Base-by-base conservation (phyloP, 1,140 invertebrate genomes). In the Mya arenaria region DNA sequence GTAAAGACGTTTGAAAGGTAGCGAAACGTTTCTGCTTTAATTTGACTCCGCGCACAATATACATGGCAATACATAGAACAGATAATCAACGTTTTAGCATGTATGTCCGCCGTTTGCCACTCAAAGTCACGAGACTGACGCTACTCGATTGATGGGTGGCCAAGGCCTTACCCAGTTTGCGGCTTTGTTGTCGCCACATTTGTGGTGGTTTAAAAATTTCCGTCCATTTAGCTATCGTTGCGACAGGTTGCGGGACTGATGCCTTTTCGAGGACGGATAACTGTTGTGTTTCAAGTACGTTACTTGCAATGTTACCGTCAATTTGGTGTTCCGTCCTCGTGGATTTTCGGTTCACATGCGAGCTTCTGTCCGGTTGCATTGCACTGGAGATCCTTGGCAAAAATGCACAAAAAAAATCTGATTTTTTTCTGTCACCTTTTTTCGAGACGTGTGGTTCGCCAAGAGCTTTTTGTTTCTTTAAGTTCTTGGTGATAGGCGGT, bases 161-260 rank as follows among this genome's bases (percentile, higher is more conserved):
- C 32, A 69, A 52, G 15, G 8, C 37, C 1, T 19, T 63, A n/a
- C 44, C 39, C 4, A 52, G 17, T n/a, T 52, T 52, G 1, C 48
- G 48, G 2, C 25, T 17, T 4, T 65, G 68, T 25, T 63, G 56
- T 78, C 77, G 75, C 82, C 82, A 83, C 66, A 83, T 41, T 71
- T 78, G 73, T 30, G 82, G 82, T n/a, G 82, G 41, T 37, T 65
- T 69, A 34, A 83, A 83, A 32, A 83, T 55, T 17, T 83, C 82
- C 19, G 74, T 83, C 82, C 82, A 83, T 56, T 60, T 69, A 19
- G 55, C 5, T 6, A 23, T 6, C n/a, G 13, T 36, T 17, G 34
- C 4, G 2, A 13, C 6, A 19, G 32, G n/a, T 3, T 52, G 56
- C 19, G 4, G 28, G 48, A 72, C 82, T 15, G 82, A 83, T 1